phyloP scores from a whole-genome alignment of 2,113 vertebrate genomes.

The Recurvirostra avosetta region DNA sequence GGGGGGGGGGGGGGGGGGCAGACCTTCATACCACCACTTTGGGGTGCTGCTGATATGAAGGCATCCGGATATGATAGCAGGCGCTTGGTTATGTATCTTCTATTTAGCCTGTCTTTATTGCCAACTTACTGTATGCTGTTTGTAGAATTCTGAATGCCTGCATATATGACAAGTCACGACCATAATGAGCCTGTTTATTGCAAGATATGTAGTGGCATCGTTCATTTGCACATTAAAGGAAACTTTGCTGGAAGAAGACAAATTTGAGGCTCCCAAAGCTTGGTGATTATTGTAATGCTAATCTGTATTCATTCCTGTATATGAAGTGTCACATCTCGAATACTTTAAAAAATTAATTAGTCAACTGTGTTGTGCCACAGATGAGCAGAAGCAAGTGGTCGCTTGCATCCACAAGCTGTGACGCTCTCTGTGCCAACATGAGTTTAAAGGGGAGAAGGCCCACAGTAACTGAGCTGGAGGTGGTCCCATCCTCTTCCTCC shows the following conservation, averaged over 20 bases:
- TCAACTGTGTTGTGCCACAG: conserved; percentile 8
- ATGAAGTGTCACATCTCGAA: conserved; percentile 21
- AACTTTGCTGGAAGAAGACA: neutral
- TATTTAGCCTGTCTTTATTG: neutral
- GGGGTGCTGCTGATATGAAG: neutral
- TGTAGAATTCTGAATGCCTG: neutral
- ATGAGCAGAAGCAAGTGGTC: conserved; percentile 23
- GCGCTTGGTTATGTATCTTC: neutral
- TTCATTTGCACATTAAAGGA: conserved; percentile 52
- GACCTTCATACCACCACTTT: neutral
- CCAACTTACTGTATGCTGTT: neutral
- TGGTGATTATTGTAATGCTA: conserved; percentile 36
- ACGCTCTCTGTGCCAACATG: neutral
- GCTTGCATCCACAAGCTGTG: conserved; percentile 30
- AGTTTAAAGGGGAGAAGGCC: neutral
- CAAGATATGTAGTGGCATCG: neutral
- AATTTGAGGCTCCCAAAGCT: conserved; percentile 4
- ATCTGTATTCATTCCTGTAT: conserved; percentile 43
- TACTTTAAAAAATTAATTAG: conserved; percentile 58
- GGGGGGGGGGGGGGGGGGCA: too few species aligned
- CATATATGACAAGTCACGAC: neutral
- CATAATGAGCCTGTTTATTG: conserved; percentile 32
- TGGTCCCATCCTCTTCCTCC: neutral
- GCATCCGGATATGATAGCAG: neutral
- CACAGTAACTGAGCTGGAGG: neutral